Conservation (phyloP, 2,888 invertebrate species). For the Subacronicta megacephala region DNA sequence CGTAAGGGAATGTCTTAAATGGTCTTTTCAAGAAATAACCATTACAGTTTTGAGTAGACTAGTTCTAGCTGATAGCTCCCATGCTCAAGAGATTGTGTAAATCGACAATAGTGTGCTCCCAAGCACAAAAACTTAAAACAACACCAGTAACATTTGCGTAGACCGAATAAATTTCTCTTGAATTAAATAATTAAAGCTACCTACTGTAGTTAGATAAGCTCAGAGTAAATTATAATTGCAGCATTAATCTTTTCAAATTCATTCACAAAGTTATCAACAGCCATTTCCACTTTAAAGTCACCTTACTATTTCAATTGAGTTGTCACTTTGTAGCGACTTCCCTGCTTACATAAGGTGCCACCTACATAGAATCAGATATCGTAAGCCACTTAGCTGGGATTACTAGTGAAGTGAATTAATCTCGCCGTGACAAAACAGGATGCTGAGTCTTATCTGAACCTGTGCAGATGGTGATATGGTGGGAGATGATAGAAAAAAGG, state of each 20-base stretch:
- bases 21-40: no score
- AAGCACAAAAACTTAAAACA: no score
- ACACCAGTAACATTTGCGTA: no score
- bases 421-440: constrained; percentile 66
- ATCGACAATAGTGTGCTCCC: no score
- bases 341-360: constrained; percentile 53
- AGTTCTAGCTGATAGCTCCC: no score
- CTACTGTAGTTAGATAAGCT: constrained; percentile 20
- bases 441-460: constrained; percentile 56
- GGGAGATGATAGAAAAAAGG: constrained; percentile 33
- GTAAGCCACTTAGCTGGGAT: constrained; percentile 57
- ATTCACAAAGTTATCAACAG: constrained; percentile 33
- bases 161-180: no score
- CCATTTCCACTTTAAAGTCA: constrained; percentile 27
- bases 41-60: no score
- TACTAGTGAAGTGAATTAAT: constrained; percentile 59
- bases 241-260: constrained; percentile 29
- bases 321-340: constrained; percentile 36
- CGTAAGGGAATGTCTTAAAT: no score
- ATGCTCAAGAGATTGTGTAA: no score
- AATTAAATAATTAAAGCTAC: not conserved
- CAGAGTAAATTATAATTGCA: constrained; percentile 19
- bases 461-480: constrained; percentile 41
- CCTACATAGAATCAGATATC: constrained; percentile 68
- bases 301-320: constrained; percentile 38